A percentile compares a stretch with the other conserved stretches of the same genome.
Evolutionary conservation across 2,113 vertebrate genomes (phyloP).

Genomic region (Caranx ignobilis): DNA sequence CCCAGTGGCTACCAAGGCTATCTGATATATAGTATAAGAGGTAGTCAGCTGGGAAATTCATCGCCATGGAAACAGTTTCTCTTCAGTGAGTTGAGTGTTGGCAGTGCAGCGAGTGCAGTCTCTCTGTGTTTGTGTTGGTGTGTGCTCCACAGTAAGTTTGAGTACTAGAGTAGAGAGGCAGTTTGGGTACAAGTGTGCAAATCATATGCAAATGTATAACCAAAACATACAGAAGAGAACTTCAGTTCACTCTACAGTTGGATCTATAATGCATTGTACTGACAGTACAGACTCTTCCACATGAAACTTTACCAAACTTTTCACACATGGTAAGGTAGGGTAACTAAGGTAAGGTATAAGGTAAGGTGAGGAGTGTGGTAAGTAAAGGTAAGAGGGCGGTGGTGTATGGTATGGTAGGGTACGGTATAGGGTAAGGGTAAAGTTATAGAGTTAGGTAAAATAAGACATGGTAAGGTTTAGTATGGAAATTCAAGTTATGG

Average conservation of each 20-base stretch:
- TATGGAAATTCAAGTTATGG: no score
- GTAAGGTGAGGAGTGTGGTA: background rate
- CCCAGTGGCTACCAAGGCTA: background rate
- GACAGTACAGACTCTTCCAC: background rate
- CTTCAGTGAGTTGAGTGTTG: conserved; percentile 40
- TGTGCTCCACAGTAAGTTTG: background rate
- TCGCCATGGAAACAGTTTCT: conserved; percentile 70
- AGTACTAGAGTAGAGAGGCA: background rate
- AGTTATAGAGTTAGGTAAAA: no score
- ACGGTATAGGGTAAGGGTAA: no score
- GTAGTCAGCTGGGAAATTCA: conserved; percentile 21
- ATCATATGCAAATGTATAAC: conserved; percentile 4
- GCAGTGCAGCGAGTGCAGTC: conserved; percentile 21
- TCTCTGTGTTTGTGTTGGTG: conserved; percentile 1
- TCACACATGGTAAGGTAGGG: no score
- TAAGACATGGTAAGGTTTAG: no score
- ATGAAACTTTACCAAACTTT: no score
- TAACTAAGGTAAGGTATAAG: no score
- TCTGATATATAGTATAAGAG: conserved; percentile 6
- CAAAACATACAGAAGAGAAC: background rate
- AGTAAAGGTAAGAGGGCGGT: no score
- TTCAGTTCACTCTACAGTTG: background rate
- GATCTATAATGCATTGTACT: background rate
- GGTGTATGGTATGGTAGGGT: no score
- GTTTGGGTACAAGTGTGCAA: background rate